Evolutionary conservation across 2,888 invertebrate species (phyloP).

Genomic region (Phasia obesa): DNA sequence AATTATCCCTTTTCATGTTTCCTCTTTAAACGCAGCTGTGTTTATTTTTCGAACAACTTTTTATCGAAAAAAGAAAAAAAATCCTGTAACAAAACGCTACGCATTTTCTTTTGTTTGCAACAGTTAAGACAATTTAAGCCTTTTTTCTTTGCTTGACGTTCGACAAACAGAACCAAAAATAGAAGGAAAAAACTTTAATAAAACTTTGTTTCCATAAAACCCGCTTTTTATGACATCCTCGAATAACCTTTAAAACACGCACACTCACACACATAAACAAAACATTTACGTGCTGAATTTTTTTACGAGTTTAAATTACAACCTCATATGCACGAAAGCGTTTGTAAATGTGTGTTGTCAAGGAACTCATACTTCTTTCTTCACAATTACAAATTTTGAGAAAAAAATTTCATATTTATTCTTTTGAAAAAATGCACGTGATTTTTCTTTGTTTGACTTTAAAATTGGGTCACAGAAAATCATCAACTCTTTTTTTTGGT

Average conservation of each 20-base stretch:
- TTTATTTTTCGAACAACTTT: constrained; percentile 16
- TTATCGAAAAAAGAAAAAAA: background rate
- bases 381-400: background rate
- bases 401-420: background rate
- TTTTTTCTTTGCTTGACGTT: constrained; percentile 33
- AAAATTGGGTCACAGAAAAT: constrained; percentile 66
- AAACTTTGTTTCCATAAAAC: background rate
- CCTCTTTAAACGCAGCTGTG: constrained; percentile 30
- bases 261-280: constrained; percentile 39
- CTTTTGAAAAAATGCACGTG: constrained; percentile 48
- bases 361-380: background rate
- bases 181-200: background rate
- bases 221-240: background rate
- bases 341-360: background rate
- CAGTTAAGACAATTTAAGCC: constrained; percentile 36
- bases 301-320: constrained; percentile 36
- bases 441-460: constrained; percentile 18
- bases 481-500: constrained; percentile 19
- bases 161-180: background rate
- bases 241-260: constrained; percentile 23
- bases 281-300: constrained; percentile 43
- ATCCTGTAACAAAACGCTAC: constrained; percentile 13
- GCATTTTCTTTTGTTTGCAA: constrained; percentile 4
- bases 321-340: background rate
- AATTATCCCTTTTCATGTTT: background rate